These are phyloP conservation scores for Calyptommatus sinebrachiatus DNA, from an alignment of 2,113 vertebrate genomes.

Conservation along the genomic window DNA sequence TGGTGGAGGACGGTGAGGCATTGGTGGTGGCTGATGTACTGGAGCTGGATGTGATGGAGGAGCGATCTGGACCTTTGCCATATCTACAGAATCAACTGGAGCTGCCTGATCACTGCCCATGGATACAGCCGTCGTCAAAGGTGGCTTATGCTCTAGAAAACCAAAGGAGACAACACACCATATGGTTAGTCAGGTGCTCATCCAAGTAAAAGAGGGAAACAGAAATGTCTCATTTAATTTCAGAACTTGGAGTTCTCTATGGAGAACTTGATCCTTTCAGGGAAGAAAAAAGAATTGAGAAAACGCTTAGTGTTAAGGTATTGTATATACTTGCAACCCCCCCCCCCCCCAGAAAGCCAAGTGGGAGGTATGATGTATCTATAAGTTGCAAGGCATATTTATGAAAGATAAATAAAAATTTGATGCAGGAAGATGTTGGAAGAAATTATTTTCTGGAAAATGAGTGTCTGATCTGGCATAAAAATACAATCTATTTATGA, in stretches of 20 bases:
- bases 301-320: background rate
- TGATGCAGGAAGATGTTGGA: too few relatives aligned
- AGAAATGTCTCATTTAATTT: too few relatives aligned
- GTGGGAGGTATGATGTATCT: too few relatives aligned
- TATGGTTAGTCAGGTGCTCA: background rate
- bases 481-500: background rate
- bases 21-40: conserved; percentile 87
- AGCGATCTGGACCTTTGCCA: conserved; percentile 83
- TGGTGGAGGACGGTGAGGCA: conserved; percentile 85
- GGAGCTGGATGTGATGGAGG: conserved; percentile 86
- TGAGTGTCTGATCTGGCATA: too few relatives aligned
- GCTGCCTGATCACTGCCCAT: conserved; percentile 73
- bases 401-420: background rate
- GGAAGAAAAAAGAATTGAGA: background rate
- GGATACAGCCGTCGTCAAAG: conserved; percentile 73
- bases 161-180: background rate
- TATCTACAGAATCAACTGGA: conserved; percentile 74
- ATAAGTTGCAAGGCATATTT: background rate
- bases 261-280: too few relatives aligned
- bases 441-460: too few relatives aligned
- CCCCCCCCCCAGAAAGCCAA: background rate
- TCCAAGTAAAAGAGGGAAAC: accelerated
- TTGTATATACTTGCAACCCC: background rate
- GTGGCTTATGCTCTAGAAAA: conserved; percentile 84
- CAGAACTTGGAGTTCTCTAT: background rate